phyloP scores from a whole-genome alignment of 2,797 vertebrate genomes.

The Crenuchus spilurus region DNA sequence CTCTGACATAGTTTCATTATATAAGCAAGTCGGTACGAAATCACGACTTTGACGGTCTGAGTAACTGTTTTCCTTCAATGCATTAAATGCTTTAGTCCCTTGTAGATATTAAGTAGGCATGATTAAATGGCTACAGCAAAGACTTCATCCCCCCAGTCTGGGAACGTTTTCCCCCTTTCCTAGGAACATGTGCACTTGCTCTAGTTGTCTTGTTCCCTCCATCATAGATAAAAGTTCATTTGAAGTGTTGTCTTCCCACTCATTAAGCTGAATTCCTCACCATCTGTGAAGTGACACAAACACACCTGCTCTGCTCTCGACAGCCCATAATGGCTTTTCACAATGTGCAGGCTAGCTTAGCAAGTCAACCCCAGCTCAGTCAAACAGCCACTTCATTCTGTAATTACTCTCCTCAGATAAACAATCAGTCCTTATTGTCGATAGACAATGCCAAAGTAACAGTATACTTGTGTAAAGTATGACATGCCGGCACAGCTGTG shows the following conservation, averaged over 20 bases:
- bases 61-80: not conserved
- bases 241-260: slow-evolving; percentile 71
- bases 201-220: slow-evolving; percentile 56
- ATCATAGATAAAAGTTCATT: slow-evolving; percentile 72
- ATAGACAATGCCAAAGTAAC: slow-evolving; percentile 21
- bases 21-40: slow-evolving; percentile 2
- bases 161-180: not conserved
- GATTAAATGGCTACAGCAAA: not conserved
- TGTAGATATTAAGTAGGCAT: not conserved
- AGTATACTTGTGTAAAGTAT: slow-evolving; percentile 14
- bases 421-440: slow-evolving; percentile 28
- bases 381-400: slow-evolving; percentile 18
- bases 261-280: slow-evolving; percentile 74
- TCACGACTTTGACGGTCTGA: not conserved
- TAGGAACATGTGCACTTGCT: slow-evolving; percentile 38
- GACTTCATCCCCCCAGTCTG: too few species aligned
- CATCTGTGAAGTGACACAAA: slow-evolving; percentile 79
- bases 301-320: slow-evolving; percentile 80
- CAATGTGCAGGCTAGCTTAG: slow-evolving; percentile 72
- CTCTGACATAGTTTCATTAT: slow-evolving; percentile 7
- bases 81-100: slow-evolving; percentile 1
- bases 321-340: slow-evolving; percentile 78
- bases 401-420: slow-evolving; percentile 33
- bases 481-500: not conserved
- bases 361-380: slow-evolving; percentile 30